Conservation (phyloP, 2,888 invertebrate species). For the Didymodactylos carnosus region DNA sequence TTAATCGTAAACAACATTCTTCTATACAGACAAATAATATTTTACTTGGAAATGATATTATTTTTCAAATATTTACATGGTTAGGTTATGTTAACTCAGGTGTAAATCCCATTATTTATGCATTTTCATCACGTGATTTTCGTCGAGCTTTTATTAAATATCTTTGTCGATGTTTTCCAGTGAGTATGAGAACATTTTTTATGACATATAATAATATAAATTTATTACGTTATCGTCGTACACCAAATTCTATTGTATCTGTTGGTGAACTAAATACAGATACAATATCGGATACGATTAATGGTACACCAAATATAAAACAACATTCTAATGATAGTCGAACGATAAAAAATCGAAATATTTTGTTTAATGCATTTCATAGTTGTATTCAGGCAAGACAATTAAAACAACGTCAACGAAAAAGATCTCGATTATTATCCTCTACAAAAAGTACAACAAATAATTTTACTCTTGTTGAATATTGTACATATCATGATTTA, state of each 20-base stretch:
- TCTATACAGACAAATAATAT: not conserved
- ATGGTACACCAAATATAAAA: too few species aligned
- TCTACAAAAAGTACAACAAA: not conserved
- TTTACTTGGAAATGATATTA: not conserved
- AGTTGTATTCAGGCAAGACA: too few species aligned
- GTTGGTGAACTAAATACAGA: too few species aligned
- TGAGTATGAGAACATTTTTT: not conserved
- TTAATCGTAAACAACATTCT: not conserved
- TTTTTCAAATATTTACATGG: not conserved
- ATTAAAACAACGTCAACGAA: not conserved
- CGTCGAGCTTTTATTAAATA: not conserved
- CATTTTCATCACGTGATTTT: not conserved
- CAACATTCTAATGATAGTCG: not conserved
- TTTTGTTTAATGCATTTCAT: not conserved
- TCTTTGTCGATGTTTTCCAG: not conserved
- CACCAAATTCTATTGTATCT: not conserved
- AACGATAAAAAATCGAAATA: not conserved
- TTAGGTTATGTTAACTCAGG: not conserved
- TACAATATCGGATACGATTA: too few species aligned
- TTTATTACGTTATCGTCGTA: not conserved
- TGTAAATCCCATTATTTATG: not conserved
- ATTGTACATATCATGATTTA: not conserved
- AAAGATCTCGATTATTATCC: not conserved
- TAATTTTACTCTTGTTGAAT: not conserved
- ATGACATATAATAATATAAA: not conserved